Percentiles rank a stretch among this genome's conserved stretches.
Conservation (phyloP, 2,797 vertebrate species). For the Paguma larvata region DNA sequence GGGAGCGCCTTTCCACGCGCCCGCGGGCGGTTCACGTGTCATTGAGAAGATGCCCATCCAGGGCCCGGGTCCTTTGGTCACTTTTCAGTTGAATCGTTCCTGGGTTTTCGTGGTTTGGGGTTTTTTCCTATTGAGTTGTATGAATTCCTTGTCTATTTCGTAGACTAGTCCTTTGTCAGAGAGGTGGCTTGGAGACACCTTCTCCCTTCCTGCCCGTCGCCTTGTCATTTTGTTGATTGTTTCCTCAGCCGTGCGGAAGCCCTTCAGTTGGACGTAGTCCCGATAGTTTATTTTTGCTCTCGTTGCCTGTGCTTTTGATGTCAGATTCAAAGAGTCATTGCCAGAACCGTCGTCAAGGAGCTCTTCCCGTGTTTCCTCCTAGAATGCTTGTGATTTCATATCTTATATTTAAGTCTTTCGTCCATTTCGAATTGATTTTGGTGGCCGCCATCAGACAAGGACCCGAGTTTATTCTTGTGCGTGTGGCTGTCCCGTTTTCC, state of each 20-base stretch:
- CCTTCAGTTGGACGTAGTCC: not conserved
- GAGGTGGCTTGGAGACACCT: not conserved
- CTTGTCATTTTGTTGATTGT: not conserved
- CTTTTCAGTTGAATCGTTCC: not conserved
- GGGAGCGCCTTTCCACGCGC: not conserved
- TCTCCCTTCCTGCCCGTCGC: not conserved
- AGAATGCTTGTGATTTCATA: not conserved
- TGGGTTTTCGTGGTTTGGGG: not conserved
- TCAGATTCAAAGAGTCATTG: not conserved
- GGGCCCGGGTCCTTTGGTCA: not conserved
- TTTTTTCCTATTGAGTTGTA: not conserved
- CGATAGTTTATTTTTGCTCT: not conserved
- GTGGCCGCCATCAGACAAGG: not conserved
- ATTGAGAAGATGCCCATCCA: not conserved
- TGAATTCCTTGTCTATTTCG: not conserved
- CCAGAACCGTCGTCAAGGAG: not conserved
- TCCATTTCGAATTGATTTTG: not conserved
- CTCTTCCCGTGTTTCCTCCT: not conserved
- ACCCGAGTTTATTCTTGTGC: not conserved
- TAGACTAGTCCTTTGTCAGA: not conserved
- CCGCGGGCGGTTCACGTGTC: not conserved
- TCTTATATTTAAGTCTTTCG: not conserved
- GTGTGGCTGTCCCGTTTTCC: not conserved
- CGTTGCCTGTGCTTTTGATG: not conserved
- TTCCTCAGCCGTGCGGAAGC: not conserved